phyloP scores from a whole-genome alignment of 2,113 vertebrate genomes.

The Actenoides lindsayi region DNA sequence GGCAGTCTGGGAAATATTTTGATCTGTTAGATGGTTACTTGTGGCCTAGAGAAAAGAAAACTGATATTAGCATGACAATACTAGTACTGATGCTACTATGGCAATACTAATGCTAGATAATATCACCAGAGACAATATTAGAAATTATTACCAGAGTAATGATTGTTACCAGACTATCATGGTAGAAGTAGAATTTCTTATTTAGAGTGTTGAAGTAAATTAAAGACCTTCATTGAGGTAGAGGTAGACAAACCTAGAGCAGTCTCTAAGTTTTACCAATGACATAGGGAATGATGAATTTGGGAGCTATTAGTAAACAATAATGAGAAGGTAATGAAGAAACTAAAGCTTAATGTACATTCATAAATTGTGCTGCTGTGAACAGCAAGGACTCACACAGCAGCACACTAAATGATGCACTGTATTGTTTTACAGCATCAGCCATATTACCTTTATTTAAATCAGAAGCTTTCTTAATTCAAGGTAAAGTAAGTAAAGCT shows the following conservation, averaged over 20 bases:
- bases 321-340: background rate
- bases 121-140: background rate
- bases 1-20: background rate
- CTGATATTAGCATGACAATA: background rate
- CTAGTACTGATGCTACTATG: background rate
- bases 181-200: background rate
- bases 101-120: background rate
- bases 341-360: background rate
- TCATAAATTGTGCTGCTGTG: background rate
- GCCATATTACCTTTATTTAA: background rate
- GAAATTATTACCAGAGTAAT: background rate
- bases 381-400: background rate
- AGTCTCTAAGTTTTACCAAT: background rate
- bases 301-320: background rate
- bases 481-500: background rate
- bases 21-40: background rate
- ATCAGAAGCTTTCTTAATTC: background rate
- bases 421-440: background rate
- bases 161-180: background rate
- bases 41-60: background rate
- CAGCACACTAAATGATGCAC: background rate
- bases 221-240: background rate
- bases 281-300: background rate
- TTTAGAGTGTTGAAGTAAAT: background rate
- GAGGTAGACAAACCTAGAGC: background rate